Evolutionary conservation across 2,113 vertebrate genomes (phyloP).

Genomic region (Corvus moneduloides): DNA sequence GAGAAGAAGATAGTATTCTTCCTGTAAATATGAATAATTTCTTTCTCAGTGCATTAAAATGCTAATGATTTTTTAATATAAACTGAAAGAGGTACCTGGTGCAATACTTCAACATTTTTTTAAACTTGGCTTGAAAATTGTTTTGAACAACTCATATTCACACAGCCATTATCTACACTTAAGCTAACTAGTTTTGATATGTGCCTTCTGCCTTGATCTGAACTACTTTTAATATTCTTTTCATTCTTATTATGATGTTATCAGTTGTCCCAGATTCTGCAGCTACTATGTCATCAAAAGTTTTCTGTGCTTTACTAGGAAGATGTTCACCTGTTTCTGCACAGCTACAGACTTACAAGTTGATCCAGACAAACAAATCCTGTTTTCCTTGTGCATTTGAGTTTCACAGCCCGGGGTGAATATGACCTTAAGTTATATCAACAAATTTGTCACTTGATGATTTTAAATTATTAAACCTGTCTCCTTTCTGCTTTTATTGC

Average conservation of each 20-base stretch:
- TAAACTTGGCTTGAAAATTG: neutral
- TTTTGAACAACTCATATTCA: conserved; percentile 6
- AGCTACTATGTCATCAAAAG: conserved; percentile 27
- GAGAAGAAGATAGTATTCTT: neutral
- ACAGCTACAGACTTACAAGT: neutral
- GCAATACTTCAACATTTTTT: neutral
- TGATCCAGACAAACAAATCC: neutral
- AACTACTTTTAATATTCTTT: conserved; percentile 43
- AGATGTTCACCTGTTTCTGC: neutral
- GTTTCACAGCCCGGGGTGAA: neutral
- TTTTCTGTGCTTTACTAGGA: neutral
- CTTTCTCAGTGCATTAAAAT: neutral
- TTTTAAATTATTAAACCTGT: neutral
- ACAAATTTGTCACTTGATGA: neutral
- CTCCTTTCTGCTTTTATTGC: neutral
- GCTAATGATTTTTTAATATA: neutral
- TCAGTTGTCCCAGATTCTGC: conserved; percentile 48
- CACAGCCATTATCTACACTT: neutral
- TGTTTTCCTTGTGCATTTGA: neutral
- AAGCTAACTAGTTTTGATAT: neutral
- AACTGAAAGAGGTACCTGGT: neutral
- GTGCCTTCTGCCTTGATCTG: conserved; percentile 35
- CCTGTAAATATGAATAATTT: neutral
- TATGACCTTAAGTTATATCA: neutral
- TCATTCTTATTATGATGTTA: conserved; percentile 46